These are phyloP conservation scores for Drosophila arizonae DNA, from an alignment of 1,140 invertebrate genomes.

Conservation along the genomic window DNA sequence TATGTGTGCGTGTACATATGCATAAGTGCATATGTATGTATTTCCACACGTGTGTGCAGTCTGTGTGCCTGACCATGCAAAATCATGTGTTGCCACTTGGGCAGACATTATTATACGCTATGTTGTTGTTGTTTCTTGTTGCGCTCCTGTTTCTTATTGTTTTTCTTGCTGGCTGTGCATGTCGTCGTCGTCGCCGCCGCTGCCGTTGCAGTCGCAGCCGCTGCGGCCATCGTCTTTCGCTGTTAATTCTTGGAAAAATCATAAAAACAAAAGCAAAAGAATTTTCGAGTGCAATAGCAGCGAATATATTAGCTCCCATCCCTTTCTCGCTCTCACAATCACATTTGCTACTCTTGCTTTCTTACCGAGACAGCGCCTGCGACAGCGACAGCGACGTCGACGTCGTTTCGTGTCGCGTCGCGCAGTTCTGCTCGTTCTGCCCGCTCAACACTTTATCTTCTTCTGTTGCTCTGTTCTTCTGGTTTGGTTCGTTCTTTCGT, in stretches of 20 bases:
- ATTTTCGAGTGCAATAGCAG: constrained; percentile 77
- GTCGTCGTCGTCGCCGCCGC: constrained; percentile 19
- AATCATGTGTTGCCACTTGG: constrained; percentile 75
- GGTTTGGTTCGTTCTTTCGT: constrained; percentile 35
- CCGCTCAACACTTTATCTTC: constrained; percentile 77
- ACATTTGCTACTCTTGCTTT: constrained; percentile 72
- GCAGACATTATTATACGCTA: constrained; percentile 15
- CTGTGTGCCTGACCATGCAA: constrained; percentile 45
- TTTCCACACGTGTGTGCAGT: constrained; percentile 45
- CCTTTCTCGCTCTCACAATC: constrained; percentile 49
- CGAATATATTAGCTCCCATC: constrained; percentile 66
- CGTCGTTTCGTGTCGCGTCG: background rate
- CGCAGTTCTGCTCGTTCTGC: constrained; percentile 49
- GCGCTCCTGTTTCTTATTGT: constrained; percentile 31
- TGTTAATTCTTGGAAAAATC: constrained; percentile 73
- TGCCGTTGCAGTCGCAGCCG: constrained; percentile 22
- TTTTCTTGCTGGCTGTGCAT: constrained; percentile 26
- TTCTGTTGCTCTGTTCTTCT: constrained; percentile 41
- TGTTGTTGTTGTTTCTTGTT: constrained; percentile 33
- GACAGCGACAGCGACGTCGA: background rate
- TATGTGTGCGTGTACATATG: background rate
- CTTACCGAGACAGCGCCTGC: constrained; percentile 34
- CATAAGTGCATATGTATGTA: background rate
- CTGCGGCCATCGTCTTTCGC: constrained; percentile 53
- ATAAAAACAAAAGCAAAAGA: constrained; percentile 79